Conservation (phyloP, 2,113 vertebrate genomes). For the Nasalis larvatus region DNA sequence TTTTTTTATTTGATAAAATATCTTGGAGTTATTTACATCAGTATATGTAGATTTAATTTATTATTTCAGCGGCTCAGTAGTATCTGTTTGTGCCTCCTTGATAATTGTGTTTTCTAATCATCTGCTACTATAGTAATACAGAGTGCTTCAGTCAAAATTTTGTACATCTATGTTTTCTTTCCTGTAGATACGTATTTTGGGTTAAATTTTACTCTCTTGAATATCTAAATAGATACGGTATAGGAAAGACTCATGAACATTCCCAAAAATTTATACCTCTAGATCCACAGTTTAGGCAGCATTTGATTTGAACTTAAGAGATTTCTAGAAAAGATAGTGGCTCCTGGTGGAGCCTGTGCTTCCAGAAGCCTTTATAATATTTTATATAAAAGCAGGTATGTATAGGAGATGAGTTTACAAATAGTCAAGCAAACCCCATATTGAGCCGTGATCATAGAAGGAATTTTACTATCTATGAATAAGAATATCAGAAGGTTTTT, state of each 20-base stretch:
- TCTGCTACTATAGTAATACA: background rate
- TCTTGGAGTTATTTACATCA: background rate
- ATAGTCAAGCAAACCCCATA: background rate
- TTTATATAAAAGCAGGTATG: background rate
- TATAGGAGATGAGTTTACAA: background rate
- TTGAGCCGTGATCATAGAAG: background rate
- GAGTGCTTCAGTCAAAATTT: background rate
- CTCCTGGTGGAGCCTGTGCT: background rate
- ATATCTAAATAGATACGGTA: background rate
- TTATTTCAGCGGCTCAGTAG: background rate
- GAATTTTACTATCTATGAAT: background rate
- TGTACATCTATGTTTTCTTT: background rate
- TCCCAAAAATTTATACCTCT: background rate
- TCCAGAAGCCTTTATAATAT: background rate
- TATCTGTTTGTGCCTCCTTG: background rate
- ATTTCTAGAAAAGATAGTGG: background rate
- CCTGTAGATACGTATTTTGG: background rate
- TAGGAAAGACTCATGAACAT: background rate
- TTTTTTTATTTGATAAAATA: background rate
- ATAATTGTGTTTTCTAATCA: background rate
- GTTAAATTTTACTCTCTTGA: background rate
- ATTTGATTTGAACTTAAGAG: background rate
- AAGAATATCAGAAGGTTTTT: background rate
- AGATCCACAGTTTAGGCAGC: background rate
- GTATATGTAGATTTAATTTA: background rate